phyloP scores from a whole-genome alignment of 2,888 invertebrate genomes.

The Ormyrus thymus region DNA sequence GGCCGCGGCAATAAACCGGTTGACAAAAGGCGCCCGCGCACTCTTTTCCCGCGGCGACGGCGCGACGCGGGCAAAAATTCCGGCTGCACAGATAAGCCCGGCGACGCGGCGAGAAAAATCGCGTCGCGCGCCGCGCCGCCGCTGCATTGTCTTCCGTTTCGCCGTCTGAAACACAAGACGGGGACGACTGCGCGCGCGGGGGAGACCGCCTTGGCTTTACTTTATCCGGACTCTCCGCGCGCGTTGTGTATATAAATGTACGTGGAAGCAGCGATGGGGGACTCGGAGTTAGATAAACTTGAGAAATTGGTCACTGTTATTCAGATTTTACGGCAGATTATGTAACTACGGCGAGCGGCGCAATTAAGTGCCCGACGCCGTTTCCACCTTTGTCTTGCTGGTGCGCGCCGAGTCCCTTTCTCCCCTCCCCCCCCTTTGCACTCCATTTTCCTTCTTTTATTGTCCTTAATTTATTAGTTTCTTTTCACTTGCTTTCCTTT shows the following conservation, averaged over 20 bases:
- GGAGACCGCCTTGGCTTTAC: conserved; percentile 27
- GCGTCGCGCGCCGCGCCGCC: background rate
- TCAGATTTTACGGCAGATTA: conserved; percentile 68
- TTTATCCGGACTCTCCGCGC: conserved; percentile 10
- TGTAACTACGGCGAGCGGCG: conserved; percentile 51
- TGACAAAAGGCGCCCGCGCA: too few relatives aligned
- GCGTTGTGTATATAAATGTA: background rate
- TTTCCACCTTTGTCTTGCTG: background rate
- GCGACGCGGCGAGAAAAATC: conserved; percentile 11
- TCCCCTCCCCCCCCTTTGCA: background rate
- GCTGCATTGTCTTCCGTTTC: conserved; percentile 31
- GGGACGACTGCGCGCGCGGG: background rate
- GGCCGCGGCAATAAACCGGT: too few relatives aligned
- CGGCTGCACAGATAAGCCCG: background rate
- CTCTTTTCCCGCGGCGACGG: too few relatives aligned
- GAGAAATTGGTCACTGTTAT: conserved; percentile 66
- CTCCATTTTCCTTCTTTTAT: conserved; percentile 1
- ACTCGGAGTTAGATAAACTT: conserved; percentile 62
- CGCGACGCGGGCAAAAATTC: background rate
- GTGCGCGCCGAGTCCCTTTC: background rate
- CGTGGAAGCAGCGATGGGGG: conserved; percentile 18
- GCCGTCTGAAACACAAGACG: too few relatives aligned
- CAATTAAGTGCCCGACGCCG: conserved; percentile 62
- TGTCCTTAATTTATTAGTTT: conserved; percentile 2
- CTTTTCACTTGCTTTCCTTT: background rate